phyloP scores from a whole-genome alignment of 2,888 invertebrate genomes.

The Hipparchia sbordonii region DNA sequence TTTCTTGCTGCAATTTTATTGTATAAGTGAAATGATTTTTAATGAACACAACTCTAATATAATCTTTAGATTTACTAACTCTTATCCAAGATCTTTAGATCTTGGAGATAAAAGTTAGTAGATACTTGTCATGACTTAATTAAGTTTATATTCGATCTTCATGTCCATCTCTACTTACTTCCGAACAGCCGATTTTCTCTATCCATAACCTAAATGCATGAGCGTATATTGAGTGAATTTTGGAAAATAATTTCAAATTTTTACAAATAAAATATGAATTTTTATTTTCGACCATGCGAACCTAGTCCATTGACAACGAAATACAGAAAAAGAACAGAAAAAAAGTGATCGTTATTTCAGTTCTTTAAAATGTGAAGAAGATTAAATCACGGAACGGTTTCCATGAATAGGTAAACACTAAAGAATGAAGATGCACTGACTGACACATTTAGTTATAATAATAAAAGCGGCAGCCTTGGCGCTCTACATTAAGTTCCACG shows the following conservation, averaged over 20 bases:
- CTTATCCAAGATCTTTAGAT: not conserved
- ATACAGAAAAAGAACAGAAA: no score
- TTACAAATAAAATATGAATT: no score
- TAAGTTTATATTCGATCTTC: not conserved
- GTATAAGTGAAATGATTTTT: not conserved
- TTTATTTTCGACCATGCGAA: no score
- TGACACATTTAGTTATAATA: slow-evolving; percentile 53
- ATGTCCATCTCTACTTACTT: no score
- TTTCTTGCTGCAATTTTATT: not conserved
- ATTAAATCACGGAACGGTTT: not conserved
- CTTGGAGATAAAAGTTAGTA: not conserved
- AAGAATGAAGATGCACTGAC: slow-evolving; percentile 39
- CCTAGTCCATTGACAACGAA: no score
- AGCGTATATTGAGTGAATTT: not conserved
- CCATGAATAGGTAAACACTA: not conserved
- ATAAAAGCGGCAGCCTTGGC: slow-evolving; percentile 57
- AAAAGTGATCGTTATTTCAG: not conserved
- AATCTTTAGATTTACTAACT: no score
- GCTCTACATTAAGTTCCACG: slow-evolving; percentile 67
- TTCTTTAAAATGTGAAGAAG: not conserved
- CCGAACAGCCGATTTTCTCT: not conserved
- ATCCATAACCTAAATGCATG: not conserved
- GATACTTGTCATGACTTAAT: not conserved
- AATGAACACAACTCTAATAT: not conserved
- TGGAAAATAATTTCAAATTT: no score